Evolutionary conservation across 2,888 invertebrate genomes (phyloP).

Genomic region (Metellina segmentata): DNA sequence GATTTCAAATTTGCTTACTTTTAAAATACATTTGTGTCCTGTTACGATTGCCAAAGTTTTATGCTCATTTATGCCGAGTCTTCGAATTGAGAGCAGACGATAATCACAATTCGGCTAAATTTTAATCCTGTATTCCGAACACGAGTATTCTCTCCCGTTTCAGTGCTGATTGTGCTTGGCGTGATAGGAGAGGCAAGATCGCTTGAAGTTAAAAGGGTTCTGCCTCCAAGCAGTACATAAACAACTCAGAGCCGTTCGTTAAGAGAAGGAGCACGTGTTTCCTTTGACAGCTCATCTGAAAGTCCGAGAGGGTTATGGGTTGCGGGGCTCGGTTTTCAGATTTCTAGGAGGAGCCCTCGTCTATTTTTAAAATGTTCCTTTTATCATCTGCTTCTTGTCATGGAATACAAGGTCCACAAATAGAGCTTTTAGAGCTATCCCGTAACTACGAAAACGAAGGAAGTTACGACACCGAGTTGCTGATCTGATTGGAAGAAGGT

Average conservation of each 20-base stretch:
- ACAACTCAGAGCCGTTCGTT: conserved; percentile 31
- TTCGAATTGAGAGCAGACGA: background rate
- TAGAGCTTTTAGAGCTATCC: conserved; percentile 6
- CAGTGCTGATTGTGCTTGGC: background rate
- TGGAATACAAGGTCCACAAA: conserved; percentile 29
- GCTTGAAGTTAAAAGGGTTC: background rate
- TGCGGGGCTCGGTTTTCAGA: conserved; percentile 27
- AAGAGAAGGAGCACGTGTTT: conserved; percentile 50
- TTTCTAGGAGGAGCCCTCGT: background rate
- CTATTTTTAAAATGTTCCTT: conserved; percentile 29
- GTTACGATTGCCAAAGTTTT: too few relatives aligned
- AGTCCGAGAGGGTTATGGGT: conserved; percentile 11
- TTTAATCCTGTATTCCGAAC: background rate
- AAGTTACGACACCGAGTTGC: background rate
- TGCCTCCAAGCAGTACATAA: conserved; percentile 19
- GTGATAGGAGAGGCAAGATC: background rate
- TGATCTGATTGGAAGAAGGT: background rate
- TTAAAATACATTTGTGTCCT: too few relatives aligned
- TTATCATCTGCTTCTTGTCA: conserved; percentile 47
- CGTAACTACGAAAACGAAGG: conserved; percentile 22
- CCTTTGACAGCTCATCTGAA: conserved; percentile 48
- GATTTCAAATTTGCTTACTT: too few relatives aligned
- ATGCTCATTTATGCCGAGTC: too few relatives aligned
- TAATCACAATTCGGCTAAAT: background rate
- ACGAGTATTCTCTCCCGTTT: background rate